phyloP scores from a whole-genome alignment of 2,888 invertebrate genomes.

The Orthonevra nobilis region DNA sequence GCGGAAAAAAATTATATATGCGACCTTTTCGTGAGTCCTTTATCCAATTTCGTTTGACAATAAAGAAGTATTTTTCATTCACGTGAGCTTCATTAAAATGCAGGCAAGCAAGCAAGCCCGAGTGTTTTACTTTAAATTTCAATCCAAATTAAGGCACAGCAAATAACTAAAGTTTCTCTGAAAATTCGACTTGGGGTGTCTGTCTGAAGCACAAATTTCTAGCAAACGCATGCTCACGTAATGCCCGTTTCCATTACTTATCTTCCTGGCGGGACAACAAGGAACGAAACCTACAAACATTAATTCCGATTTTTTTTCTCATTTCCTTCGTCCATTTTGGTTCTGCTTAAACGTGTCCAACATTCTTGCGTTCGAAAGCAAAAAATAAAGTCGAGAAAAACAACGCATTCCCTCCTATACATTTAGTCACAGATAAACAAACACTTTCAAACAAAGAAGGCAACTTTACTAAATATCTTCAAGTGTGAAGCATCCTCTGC shows the following conservation, averaged over 20 bases:
- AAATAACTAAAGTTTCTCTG: no score
- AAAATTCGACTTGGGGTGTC: no score
- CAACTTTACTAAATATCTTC: constrained; percentile 54
- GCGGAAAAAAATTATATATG: no score
- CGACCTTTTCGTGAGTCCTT: no score
- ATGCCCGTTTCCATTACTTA: constrained; percentile 61
- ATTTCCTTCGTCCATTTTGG: constrained; percentile 53
- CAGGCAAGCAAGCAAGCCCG: no score
- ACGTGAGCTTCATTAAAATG: no score
- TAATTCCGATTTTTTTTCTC: constrained; percentile 61
- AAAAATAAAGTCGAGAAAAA: neutral
- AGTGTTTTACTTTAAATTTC: no score
- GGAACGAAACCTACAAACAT: constrained; percentile 39
- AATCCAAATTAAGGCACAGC: no score
- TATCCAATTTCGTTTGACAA: no score
- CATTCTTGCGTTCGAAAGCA: constrained; percentile 1
- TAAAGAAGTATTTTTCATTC: no score
- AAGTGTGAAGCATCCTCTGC: constrained; percentile 61
- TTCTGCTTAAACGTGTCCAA: constrained; percentile 38
- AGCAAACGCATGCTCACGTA: constrained; percentile 58
- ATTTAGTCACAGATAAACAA: no score
- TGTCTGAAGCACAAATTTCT: constrained; percentile 3
- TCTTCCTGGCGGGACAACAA: constrained; percentile 36
- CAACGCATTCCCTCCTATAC: no score
- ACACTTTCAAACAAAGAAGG: constrained; percentile 31